Evolutionary conservation across 2,888 invertebrate genomes (phyloP).

Genomic region (Onchidella celtica): DNA sequence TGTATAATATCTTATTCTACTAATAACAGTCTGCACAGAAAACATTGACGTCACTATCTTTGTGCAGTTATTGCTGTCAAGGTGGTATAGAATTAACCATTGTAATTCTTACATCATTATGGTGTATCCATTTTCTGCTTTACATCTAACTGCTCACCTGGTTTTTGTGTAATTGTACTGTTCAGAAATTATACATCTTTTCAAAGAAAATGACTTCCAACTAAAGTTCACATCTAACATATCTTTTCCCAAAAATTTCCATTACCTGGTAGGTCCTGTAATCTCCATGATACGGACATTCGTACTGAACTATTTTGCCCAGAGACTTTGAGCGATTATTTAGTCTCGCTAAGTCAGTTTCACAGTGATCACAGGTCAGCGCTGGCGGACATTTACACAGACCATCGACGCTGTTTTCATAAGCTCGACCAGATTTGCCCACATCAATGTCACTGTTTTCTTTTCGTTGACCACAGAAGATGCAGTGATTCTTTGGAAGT

Average conservation of each 20-base stretch:
- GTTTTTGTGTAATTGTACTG: no score
- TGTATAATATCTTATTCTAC: no score
- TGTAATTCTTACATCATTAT: neutral
- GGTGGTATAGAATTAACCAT: neutral
- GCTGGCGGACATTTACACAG: constrained; percentile 19
- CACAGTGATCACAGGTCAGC: constrained; percentile 11
- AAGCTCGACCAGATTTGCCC: neutral
- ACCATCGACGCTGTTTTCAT: neutral
- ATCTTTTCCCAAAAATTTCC: no score
- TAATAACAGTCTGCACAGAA: no score
- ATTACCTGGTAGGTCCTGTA: constrained; percentile 48
- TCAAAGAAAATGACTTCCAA: no score
- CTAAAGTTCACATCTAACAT: no score
- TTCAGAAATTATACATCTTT: no score
- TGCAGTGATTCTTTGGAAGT: neutral
- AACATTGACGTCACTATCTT: no score
- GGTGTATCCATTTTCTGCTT: no score
- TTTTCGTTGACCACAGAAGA: constrained; percentile 13
- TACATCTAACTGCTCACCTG: no score
- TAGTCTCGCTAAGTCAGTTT: neutral
- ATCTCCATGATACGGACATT: constrained; percentile 49
- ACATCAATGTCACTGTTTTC: neutral
- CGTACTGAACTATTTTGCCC: constrained; percentile 1
- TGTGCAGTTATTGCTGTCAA: neutral
- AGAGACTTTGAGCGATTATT: neutral